Conservation (phyloP, 2,888 invertebrate genomes). For the Drosophila anceps region DNA sequence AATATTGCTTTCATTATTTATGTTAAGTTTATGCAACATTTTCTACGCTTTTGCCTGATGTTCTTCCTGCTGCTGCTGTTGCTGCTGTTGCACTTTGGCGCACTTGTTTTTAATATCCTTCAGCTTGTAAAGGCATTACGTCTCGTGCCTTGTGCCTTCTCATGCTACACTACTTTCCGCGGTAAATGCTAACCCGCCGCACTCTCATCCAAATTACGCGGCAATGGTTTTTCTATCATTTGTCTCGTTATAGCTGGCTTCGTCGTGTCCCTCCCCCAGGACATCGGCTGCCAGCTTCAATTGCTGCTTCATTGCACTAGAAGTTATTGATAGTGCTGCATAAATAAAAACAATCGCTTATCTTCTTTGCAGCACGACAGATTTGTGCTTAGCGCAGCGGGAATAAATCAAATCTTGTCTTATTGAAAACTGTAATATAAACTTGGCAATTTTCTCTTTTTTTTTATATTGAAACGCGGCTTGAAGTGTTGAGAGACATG, state of each 20-base stretch:
- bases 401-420: constrained; percentile 29
- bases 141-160: constrained; percentile 25
- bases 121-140: constrained; percentile 77
- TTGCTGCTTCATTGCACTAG: constrained; percentile 57
- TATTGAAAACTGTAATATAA: constrained; percentile 32
- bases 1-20: constrained; percentile 81
- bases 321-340: constrained; percentile 42
- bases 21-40: constrained; percentile 77
- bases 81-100: constrained; percentile 50
- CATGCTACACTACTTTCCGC: constrained; percentile 14
- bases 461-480: neutral
- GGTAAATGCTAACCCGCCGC: constrained; percentile 39
- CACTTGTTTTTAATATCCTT: constrained; percentile 82
- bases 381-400: constrained; percentile 23
- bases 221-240: constrained; percentile 74
- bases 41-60: constrained; percentile 43
- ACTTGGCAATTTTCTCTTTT: neutral
- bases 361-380: constrained; percentile 8
- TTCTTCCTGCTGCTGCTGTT: constrained; percentile 10
- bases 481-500: neutral
- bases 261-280: constrained; percentile 14
- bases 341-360: constrained; percentile 36
- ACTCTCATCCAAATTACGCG: constrained; percentile 56
- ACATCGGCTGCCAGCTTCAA: constrained; percentile 31
- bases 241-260: constrained; percentile 63